Conservation (phyloP, 2,888 invertebrate species). For the Ennomos quercinarius region DNA sequence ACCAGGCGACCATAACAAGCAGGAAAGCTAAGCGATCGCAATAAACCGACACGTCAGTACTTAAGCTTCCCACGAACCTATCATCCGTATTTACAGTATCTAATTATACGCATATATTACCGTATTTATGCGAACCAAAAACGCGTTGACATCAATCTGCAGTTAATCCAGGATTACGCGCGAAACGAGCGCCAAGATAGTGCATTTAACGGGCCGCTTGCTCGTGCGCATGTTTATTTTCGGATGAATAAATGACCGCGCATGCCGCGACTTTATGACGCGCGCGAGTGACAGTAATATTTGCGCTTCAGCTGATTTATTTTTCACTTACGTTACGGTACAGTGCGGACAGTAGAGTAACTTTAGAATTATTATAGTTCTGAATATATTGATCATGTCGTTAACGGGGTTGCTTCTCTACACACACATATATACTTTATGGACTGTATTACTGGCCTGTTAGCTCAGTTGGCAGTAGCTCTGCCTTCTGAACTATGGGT, state of each 20-base stretch:
- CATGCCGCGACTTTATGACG: constrained; percentile 69
- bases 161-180: constrained; percentile 66
- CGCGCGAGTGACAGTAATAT: constrained; percentile 69
- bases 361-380: too few species aligned
- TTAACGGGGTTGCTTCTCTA: too few species aligned
- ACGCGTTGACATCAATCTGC: constrained; percentile 68
- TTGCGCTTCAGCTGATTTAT: constrained; percentile 76
- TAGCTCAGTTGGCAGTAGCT: too few species aligned
- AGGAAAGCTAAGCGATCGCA: too few species aligned
- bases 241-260: constrained; percentile 51
- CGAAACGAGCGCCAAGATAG: constrained; percentile 49
- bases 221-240: constrained; percentile 55
- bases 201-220: constrained; percentile 66
- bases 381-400: too few species aligned
- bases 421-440: too few species aligned
- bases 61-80: not conserved
- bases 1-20: constrained; percentile 2
- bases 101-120: constrained; percentile 45
- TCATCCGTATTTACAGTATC: constrained; percentile 8
- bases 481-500: too few species aligned
- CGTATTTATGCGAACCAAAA: constrained; percentile 72
- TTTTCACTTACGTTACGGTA: constrained; percentile 34
- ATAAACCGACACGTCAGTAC: not conserved
- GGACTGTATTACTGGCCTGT: too few species aligned
- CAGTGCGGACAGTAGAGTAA: too few species aligned